These are phyloP conservation scores for Monarcha castaneiventris DNA, from an alignment of 2,113 vertebrate genomes.

Conservation along the genomic window DNA sequence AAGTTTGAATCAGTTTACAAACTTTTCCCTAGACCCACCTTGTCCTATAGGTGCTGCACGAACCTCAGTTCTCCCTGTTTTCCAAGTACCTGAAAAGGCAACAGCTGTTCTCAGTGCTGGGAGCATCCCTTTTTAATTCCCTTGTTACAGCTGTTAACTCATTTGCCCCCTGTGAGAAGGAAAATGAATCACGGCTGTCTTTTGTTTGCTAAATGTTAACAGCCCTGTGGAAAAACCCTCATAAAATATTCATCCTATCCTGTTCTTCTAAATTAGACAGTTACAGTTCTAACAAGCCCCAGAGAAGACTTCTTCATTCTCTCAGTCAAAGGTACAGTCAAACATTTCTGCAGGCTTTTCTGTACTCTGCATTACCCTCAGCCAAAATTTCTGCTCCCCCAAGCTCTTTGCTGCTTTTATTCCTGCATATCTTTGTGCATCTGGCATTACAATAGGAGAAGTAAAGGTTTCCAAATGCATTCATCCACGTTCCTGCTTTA, in stretches of 20 bases:
- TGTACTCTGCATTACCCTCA: not conserved
- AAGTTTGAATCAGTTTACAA: not conserved
- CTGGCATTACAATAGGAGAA: not conserved
- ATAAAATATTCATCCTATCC: conserved; percentile 66
- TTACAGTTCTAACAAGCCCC: conserved; percentile 56
- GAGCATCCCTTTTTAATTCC: conserved; percentile 60
- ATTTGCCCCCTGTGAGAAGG: conserved; percentile 60
- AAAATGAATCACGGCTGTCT: conserved; percentile 60
- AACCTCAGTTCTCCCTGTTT: not conserved
- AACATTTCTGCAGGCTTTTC: conserved; percentile 39
- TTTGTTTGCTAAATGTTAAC: conserved; percentile 59
- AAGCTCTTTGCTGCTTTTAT: not conserved
- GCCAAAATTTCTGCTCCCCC: not conserved
- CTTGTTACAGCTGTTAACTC: conserved; percentile 57
- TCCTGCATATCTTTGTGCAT: not conserved
- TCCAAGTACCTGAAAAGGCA: conserved; percentile 25
- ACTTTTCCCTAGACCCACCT: not conserved
- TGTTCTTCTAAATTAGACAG: conserved; percentile 46
- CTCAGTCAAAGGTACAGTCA: conserved; percentile 30
- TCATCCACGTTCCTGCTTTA: not conserved
- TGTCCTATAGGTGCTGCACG: not conserved
- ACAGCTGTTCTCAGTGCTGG: conserved; percentile 21
- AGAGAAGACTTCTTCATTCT: conserved; percentile 31
- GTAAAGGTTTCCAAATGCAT: conserved; percentile 12
- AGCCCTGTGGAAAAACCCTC: conserved; percentile 50